These are phyloP conservation scores for Melikaiella ostensackeni DNA, from an alignment of 2,888 invertebrate genomes.

Conservation along the genomic window DNA sequence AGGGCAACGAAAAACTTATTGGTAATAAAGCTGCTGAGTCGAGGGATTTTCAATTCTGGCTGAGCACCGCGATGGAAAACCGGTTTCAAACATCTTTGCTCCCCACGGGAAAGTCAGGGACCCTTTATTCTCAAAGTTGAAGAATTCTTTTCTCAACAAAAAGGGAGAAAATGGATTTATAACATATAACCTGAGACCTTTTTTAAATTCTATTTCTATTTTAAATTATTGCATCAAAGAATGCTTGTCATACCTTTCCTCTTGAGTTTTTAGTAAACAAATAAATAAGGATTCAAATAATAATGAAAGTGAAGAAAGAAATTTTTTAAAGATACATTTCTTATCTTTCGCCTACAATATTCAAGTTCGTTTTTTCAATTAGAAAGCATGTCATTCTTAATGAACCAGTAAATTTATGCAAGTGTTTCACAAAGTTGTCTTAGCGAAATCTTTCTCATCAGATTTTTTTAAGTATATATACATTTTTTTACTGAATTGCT, in stretches of 20 bases:
- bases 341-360: neutral
- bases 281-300: neutral
- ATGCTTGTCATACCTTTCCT: neutral
- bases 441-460: too few relatives aligned
- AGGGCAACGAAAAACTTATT: conserved; percentile 28
- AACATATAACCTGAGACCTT: conserved; percentile 31
- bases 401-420: neutral
- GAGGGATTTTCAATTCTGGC: conserved; percentile 34
- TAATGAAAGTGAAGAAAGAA: neutral
- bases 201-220: conserved; percentile 1
- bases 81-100: conserved; percentile 37
- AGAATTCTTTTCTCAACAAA: conserved; percentile 19
- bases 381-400: neutral
- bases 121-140: conserved; percentile 39
- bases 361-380: neutral
- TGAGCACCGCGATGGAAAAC: conserved; percentile 40
- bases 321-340: neutral
- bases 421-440: too few relatives aligned
- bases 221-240: neutral
- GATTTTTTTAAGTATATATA: neutral
- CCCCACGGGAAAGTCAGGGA: conserved; percentile 39
- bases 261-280: neutral
- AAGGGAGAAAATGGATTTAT: conserved; percentile 33
- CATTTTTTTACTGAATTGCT: conserved; percentile 1
- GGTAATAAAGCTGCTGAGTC: conserved; percentile 30